Percentiles rank a stretch among this genome's conserved stretches.
Evolutionary conservation across 2,888 invertebrate genomes (phyloP).

Genomic region (Colostygia pectinataria): DNA sequence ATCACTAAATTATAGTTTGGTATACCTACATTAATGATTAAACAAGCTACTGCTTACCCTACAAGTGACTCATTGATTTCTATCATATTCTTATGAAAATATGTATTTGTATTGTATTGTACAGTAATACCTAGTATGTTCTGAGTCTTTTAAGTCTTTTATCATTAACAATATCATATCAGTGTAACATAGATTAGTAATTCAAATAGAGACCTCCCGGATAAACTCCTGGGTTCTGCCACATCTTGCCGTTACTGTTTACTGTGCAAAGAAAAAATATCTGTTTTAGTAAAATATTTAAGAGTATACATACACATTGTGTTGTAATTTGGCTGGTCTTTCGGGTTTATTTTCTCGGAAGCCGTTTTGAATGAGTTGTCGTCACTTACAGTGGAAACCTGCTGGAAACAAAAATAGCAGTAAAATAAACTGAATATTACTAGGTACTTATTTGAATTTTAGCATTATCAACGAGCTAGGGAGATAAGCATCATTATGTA

Average conservation of each 20-base stretch:
- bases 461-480: too few relatives aligned
- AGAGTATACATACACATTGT: constrained; percentile 78
- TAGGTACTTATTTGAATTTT: not conserved
- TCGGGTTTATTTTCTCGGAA: constrained; percentile 63
- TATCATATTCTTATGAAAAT: too few relatives aligned
- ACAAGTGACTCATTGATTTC: too few relatives aligned
- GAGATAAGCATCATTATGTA: too few relatives aligned
- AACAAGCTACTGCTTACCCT: too few relatives aligned
- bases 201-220: constrained; percentile 65
- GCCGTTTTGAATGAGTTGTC: constrained; percentile 64
- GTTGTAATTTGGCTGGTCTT: constrained; percentile 73
- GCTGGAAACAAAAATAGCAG: constrained; percentile 49
- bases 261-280: constrained; percentile 57
- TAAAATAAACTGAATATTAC: not conserved
- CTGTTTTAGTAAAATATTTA: constrained; percentile 38
- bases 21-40: too few relatives aligned
- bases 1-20: too few relatives aligned
- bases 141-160: constrained; percentile 21
- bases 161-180: constrained; percentile 20
- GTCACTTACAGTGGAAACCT: constrained; percentile 43
- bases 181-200: constrained; percentile 24
- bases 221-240: constrained; percentile 75
- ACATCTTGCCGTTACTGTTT: constrained; percentile 54
- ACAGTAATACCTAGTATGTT: too few relatives aligned
- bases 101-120: too few relatives aligned